phyloP scores from a whole-genome alignment of 2,113 vertebrate species.

The Myiozetetes cayanensis region DNA sequence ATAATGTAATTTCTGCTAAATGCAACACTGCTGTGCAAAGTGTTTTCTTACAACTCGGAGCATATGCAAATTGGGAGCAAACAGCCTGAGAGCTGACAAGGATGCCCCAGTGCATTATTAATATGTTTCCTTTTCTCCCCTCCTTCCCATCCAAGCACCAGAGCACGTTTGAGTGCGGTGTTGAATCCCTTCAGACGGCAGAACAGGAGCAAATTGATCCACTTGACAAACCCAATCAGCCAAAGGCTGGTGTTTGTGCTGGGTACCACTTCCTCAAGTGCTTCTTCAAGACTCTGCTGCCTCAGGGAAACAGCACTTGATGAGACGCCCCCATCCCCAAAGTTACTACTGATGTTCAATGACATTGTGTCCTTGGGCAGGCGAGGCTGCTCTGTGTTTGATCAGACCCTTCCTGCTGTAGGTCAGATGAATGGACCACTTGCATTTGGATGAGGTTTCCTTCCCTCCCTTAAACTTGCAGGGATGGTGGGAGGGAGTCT shows the following conservation, averaged over 20 bases:
- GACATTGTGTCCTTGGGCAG: neutral
- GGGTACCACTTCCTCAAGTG: accelerated
- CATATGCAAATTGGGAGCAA: conserved; percentile 4
- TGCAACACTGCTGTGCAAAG: conserved; percentile 18
- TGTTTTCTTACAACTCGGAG: conserved; percentile 31
- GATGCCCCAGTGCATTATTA: neutral
- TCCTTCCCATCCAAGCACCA: neutral
- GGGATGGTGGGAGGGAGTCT: neutral
- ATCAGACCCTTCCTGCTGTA: neutral
- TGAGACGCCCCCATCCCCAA: neutral
- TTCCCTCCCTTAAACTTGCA: accelerated
- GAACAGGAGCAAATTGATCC: neutral
- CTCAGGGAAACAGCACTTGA: neutral
- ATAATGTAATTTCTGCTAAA: conserved; percentile 64
- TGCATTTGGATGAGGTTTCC: neutral
- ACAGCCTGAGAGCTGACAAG: neutral
- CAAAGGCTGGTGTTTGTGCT: neutral
- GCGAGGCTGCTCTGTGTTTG: neutral
- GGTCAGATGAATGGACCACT: neutral
- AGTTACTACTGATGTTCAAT: accelerated
- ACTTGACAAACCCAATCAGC: neutral
- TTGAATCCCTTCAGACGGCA: neutral
- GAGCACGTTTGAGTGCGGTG: accelerated
- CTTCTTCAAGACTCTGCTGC: neutral
- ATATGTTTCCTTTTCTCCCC: neutral